Percentiles rank a stretch among this genome's conserved stretches.
Conservation (phyloP, 1,140 invertebrate species). For the Drosophila tropicalis region DNA sequence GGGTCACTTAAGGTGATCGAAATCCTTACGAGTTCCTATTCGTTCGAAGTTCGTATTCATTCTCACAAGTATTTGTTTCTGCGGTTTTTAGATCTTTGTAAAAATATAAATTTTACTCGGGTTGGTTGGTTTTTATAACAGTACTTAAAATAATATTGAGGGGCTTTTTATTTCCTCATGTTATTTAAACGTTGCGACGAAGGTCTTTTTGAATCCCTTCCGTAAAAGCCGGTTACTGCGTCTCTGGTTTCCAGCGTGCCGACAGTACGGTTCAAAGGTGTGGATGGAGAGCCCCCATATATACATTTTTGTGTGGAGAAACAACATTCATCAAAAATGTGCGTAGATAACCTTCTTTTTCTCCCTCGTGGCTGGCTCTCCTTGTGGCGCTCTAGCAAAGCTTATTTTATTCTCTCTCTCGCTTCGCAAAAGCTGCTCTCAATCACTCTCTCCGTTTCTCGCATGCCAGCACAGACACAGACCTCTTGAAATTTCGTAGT, state of each 20-base stretch:
- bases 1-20: neutral
- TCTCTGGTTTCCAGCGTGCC: constrained; percentile 1
- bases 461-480: constrained; percentile 42
- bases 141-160: neutral
- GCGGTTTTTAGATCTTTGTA: neutral
- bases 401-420: constrained; percentile 10
- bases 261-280: neutral
- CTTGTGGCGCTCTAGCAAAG: neutral
- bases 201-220: neutral
- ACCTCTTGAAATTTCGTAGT: constrained; percentile 55
- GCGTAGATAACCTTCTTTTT: constrained; percentile 58
- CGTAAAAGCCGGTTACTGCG: constrained; percentile 1
- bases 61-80: neutral
- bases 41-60: neutral
- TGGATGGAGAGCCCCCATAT: too few species aligned
- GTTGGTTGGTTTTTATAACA: neutral
- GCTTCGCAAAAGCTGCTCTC: constrained; percentile 21
- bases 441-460: constrained; percentile 22
- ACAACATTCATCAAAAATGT: constrained; percentile 60
- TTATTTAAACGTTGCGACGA: neutral
- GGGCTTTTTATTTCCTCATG: neutral
- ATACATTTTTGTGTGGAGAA: constrained; percentile 22
- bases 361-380: constrained; percentile 4
- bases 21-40: neutral
- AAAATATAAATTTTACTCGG: neutral